Conservation (phyloP, 2,797 vertebrate species). For the Todus mexicanus region DNA sequence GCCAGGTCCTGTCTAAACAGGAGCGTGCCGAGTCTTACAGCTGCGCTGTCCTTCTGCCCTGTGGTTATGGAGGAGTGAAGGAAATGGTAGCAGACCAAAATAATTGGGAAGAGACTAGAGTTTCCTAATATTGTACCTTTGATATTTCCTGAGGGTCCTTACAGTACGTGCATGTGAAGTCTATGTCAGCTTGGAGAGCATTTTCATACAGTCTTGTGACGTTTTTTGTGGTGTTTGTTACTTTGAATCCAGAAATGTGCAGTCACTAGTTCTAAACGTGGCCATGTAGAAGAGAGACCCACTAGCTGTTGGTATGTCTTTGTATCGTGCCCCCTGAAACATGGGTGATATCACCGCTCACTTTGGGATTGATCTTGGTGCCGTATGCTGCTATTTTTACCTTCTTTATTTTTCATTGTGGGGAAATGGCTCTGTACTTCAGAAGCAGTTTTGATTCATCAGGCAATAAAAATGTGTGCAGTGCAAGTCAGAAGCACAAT, state of each 20-base stretch:
- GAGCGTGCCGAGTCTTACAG: not conserved
- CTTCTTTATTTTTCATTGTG: not conserved
- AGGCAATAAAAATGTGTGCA: not conserved
- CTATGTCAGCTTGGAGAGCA: not conserved
- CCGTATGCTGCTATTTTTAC: not conserved
- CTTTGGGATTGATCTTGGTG: not conserved
- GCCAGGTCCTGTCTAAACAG: not conserved
- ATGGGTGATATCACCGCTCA: not conserved
- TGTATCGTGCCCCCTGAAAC: not conserved
- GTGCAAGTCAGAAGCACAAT: not conserved
- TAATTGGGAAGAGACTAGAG: not conserved
- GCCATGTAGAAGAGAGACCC: not conserved
- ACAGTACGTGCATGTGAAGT: rapidly evolving
- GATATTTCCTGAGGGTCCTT: not conserved
- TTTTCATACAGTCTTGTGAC: not conserved
- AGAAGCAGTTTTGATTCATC: not conserved
- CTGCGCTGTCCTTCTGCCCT: not conserved
- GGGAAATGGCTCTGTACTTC: not conserved
- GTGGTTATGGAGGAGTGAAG: not conserved
- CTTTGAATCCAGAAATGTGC: not conserved
- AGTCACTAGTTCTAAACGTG: not conserved
- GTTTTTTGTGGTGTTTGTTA: not conserved
- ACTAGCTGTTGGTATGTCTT: not conserved
- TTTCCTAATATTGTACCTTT: not conserved
- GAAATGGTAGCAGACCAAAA: not conserved